Conservation (phyloP, 2,888 invertebrate species). For the Drosophila silvestris region DNA sequence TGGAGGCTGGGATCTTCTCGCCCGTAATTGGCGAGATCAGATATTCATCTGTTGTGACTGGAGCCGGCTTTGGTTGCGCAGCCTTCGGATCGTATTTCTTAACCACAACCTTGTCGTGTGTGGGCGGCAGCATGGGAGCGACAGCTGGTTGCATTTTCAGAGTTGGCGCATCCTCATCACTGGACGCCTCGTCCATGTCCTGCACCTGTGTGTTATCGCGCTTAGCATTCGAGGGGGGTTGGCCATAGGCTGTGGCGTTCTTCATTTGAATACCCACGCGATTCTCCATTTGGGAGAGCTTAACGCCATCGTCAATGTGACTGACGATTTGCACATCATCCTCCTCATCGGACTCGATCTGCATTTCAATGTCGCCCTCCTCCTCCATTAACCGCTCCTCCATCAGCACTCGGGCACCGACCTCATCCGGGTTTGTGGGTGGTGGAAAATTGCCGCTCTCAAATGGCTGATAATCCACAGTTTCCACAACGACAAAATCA, state of each 20-base stretch:
- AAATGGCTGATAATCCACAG: conserved; percentile 98
- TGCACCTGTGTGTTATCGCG: conserved; percentile 89
- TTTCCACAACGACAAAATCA: conserved; percentile 99
- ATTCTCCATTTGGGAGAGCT: conserved; percentile 90
- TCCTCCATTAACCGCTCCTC: conserved; percentile 93
- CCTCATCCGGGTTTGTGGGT: conserved; percentile 98
- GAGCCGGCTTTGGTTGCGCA: conserved; percentile 87
- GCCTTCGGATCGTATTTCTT: conserved; percentile 99
- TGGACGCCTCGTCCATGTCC: conserved; percentile 97
- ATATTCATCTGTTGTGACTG: conserved; percentile 93
- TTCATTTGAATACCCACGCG: conserved; percentile 85
- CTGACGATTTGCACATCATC: conserved; percentile 80
- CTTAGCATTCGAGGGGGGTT: conserved; percentile 71
- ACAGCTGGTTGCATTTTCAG: conserved; percentile 80
- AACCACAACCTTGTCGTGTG: conserved; percentile 96
- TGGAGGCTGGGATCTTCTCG: conserved; percentile 98
- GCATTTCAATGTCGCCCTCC: conserved; percentile 94
- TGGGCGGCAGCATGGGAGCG: conserved; percentile 92
- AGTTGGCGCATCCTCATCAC: conserved; percentile 88
- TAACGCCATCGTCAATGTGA: conserved; percentile 81
- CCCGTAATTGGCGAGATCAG: conserved; percentile 99
- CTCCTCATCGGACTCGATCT: conserved; percentile 94
- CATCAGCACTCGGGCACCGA: conserved; percentile 96
- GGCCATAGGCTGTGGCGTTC: conserved; percentile 85
- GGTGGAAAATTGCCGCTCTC: conserved; percentile 98